These are phyloP conservation scores for Mimachlamys varia DNA, from an alignment of 2,888 invertebrate genomes.

Conservation along the genomic window DNA sequence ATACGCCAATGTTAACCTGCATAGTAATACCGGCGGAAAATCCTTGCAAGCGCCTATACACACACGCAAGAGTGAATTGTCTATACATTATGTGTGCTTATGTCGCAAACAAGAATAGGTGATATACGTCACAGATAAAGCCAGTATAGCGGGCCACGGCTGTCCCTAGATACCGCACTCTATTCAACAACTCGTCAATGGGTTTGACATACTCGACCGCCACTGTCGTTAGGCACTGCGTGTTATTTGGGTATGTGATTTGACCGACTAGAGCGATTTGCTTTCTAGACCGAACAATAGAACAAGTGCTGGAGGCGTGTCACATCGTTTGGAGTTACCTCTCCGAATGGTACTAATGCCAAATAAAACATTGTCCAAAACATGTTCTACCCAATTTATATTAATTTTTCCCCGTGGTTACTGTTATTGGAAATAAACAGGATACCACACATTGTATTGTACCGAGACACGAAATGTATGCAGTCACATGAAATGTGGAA, in stretches of 20 bases:
- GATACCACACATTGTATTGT: not conserved
- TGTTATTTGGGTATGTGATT: conserved; percentile 15
- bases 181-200: conserved; percentile 25
- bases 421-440: not conserved
- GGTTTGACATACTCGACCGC: conserved; percentile 2
- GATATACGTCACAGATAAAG: conserved; percentile 34
- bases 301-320: not conserved
- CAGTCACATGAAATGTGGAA: conserved; percentile 47
- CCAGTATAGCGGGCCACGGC: not conserved
- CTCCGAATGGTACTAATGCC: too few species aligned
- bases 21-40: conserved; percentile 46
- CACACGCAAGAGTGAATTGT: conserved; percentile 42
- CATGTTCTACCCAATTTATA: not conserved
- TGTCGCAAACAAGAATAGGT: conserved; percentile 36
- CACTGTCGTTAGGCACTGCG: conserved; percentile 1
- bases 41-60: conserved; percentile 43
- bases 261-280: not conserved
- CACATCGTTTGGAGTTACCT: too few species aligned
- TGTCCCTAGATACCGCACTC: conserved; percentile 25
- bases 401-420: not conserved
- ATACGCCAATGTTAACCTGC: conserved; percentile 49
- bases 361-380: not conserved
- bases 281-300: not conserved
- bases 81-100: conserved; percentile 29
- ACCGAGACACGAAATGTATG: conserved; percentile 47